Percentiles rank a stretch among this genome's conserved stretches.
Conservation (phyloP, 2,113 vertebrate species). For the Microtus montanus region DNA sequence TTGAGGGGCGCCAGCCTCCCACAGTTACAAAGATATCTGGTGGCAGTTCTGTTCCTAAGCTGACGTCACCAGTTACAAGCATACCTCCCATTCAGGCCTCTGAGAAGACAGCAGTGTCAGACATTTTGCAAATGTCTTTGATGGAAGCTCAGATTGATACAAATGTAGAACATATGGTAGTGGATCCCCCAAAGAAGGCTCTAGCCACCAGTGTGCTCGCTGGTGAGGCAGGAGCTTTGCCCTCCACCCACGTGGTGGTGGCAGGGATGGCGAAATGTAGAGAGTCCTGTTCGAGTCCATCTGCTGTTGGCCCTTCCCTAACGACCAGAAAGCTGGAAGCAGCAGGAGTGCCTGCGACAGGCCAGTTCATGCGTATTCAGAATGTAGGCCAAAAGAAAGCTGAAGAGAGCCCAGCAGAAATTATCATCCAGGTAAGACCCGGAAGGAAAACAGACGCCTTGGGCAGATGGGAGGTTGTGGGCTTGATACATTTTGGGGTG, state of each 20-base stretch:
- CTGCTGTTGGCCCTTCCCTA: slow-evolving; percentile 81
- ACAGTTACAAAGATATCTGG: slow-evolving; percentile 90
- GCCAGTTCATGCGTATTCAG: slow-evolving; percentile 91
- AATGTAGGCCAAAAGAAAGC: slow-evolving; percentile 90
- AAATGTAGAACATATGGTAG: slow-evolving; percentile 90
- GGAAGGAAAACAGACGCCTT: slow-evolving; percentile 46
- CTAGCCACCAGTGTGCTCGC: slow-evolving; percentile 85
- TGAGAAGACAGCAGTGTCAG: slow-evolving; percentile 91
- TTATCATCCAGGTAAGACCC: slow-evolving; percentile 93
- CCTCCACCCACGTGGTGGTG: slow-evolving; percentile 86
- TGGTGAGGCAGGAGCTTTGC: slow-evolving; percentile 82
- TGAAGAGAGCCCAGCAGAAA: slow-evolving; percentile 88
- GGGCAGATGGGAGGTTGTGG: slow-evolving; percentile 57
- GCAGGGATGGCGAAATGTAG: slow-evolving; percentile 83
- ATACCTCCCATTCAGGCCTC: slow-evolving; percentile 85
- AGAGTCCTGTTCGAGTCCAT: slow-evolving; percentile 84
- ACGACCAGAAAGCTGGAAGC: slow-evolving; percentile 84
- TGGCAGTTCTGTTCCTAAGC: slow-evolving; percentile 86
- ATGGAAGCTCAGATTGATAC: slow-evolving; percentile 97
- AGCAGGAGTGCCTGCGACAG: slow-evolving; percentile 80
- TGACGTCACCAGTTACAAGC: slow-evolving; percentile 87
- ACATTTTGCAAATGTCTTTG: slow-evolving; percentile 98
- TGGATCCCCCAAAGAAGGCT: slow-evolving; percentile 92
- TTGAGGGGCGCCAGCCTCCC: slow-evolving; percentile 89
- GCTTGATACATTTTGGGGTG: slow-evolving; percentile 28